Evolutionary conservation across 2,797 vertebrate genomes (phyloP).

Genomic region (Tarsius wallacei): DNA sequence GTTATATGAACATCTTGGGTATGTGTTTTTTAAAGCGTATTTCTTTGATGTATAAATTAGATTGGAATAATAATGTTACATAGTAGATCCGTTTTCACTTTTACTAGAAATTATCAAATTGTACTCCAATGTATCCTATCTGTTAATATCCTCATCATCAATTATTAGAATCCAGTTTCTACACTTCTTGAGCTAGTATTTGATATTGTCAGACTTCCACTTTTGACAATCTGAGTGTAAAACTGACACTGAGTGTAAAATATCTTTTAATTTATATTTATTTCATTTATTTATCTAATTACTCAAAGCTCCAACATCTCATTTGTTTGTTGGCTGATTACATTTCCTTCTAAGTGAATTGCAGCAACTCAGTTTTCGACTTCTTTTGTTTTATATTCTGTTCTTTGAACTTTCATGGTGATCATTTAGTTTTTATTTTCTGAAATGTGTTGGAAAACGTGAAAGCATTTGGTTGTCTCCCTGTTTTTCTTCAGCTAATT

Average conservation of each 20-base stretch:
- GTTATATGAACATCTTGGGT: background rate
- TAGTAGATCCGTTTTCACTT: background rate
- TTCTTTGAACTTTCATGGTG: background rate
- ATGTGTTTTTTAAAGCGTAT: background rate
- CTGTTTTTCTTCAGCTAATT: background rate
- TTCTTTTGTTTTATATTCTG: background rate
- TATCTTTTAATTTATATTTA: background rate
- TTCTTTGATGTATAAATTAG: background rate
- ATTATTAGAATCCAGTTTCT: background rate
- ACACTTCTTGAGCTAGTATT: background rate
- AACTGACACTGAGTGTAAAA: background rate
- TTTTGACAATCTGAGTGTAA: background rate
- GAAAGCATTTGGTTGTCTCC: background rate
- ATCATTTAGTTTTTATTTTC: background rate
- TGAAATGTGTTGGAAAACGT: slow-evolving; percentile 22
- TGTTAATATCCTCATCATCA: background rate
- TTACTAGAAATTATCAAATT: background rate
- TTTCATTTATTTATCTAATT: background rate
- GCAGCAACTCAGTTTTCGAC: background rate
- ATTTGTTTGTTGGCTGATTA: background rate
- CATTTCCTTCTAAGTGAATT: background rate
- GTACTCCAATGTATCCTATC: background rate
- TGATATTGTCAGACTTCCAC: background rate
- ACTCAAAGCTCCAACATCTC: background rate
- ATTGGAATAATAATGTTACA: background rate